Percentiles rank a stretch among this genome's conserved stretches.
Conservation (phyloP, 2,113 vertebrate species). For the Onychostoma macrolepis region DNA sequence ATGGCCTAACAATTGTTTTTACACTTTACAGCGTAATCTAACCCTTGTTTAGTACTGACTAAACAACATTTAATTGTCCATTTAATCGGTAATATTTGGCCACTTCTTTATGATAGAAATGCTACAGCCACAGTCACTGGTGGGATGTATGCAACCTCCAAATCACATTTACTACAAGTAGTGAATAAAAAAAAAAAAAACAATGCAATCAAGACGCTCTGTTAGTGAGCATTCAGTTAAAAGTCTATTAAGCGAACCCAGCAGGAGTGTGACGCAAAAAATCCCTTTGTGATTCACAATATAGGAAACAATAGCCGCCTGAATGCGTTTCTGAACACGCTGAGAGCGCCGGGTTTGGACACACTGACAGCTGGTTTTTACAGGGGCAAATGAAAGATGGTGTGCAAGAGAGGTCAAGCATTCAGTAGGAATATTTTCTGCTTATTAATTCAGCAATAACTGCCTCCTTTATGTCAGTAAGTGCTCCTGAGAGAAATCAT, state of each 20-base stretch:
- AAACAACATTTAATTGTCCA: too few species aligned
- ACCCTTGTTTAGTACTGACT: too few species aligned
- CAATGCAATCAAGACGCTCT: neutral
- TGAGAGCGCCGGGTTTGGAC: neutral
- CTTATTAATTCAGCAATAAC: slow-evolving; percentile 6
- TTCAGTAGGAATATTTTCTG: slow-evolving; percentile 16
- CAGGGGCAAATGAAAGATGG: neutral
- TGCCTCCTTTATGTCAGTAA: slow-evolving; percentile 8
- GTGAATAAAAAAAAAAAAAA: neutral
- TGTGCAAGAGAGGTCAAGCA: neutral
- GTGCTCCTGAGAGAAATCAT: slow-evolving; percentile 5
- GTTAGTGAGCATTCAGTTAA: neutral
- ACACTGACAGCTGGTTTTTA: neutral
- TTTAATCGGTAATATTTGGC: too few species aligned
- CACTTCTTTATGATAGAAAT: too few species aligned
- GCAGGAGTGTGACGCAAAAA: neutral
- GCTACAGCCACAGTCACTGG: neutral
- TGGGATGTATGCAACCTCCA: neutral
- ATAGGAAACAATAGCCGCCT: neutral
- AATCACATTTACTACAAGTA: neutral
- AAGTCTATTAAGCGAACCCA: neutral
- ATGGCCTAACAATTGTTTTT: too few species aligned
- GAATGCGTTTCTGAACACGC: slow-evolving; percentile 15
- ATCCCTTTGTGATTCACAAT: neutral
- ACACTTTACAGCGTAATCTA: too few species aligned